These are phyloP conservation scores for Mus spretus DNA, from an alignment of 2,797 vertebrate genomes.

Conservation along the genomic window DNA sequence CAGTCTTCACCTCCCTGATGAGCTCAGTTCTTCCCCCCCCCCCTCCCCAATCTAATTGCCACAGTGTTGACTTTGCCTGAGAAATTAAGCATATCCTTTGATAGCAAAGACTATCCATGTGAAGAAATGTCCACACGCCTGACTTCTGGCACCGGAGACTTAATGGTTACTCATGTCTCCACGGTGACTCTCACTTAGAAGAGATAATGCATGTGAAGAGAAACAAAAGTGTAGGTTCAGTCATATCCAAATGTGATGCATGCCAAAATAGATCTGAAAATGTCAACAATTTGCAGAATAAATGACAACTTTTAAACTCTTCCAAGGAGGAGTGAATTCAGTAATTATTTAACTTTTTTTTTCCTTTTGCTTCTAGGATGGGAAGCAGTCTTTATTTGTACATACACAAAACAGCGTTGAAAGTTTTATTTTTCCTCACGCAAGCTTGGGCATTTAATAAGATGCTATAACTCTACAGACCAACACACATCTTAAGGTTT, in stretches of 20 bases:
- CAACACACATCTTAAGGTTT: conserved; percentile 67
- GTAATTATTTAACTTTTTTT: conserved; percentile 88
- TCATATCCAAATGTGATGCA: conserved; percentile 89
- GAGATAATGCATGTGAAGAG: conserved; percentile 87
- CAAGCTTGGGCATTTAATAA: conserved; percentile 74
- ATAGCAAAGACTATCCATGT: conserved; percentile 88
- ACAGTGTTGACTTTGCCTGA: conserved; percentile 87
- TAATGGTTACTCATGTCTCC: conserved; percentile 86
- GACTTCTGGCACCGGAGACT: conserved; percentile 88
- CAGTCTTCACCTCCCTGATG: conserved; percentile 62
- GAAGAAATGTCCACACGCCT: conserved; percentile 86
- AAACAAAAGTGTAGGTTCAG: conserved; percentile 90
- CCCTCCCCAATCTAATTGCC: conserved; percentile 75
- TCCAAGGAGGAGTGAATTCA: conserved; percentile 88
- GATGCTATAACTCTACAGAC: conserved; percentile 68
- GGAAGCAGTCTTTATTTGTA: conserved; percentile 76
- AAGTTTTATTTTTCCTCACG: conserved; percentile 72
- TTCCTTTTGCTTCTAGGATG: conserved; percentile 74
- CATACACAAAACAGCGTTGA: conserved; percentile 79
- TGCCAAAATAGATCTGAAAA: conserved; percentile 88
- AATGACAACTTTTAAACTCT: conserved; percentile 91
- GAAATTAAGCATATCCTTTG: conserved; percentile 82
- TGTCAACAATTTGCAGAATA: conserved; percentile 88
- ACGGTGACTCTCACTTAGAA: conserved; percentile 84
- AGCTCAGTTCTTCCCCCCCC: conserved; percentile 58